Evolutionary conservation across 2,888 invertebrate genomes (phyloP).

Genomic region (Morinoia aosen): DNA sequence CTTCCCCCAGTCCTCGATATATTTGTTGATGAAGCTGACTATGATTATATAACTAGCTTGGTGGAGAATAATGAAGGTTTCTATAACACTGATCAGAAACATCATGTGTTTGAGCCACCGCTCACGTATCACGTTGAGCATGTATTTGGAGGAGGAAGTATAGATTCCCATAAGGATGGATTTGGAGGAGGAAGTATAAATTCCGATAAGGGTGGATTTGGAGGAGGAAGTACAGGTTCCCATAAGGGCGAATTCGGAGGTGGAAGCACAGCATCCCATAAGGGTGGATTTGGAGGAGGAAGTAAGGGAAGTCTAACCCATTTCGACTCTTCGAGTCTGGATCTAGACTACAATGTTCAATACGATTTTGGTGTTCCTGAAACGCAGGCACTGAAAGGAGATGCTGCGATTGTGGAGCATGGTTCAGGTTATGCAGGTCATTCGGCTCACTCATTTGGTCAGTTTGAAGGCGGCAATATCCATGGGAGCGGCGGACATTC

Average conservation of each 20-base stretch:
- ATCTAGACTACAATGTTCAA: conserved; percentile 38
- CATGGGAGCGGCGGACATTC: not conserved
- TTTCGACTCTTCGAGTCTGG: conserved; percentile 1
- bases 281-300: not conserved
- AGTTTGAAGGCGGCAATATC: not conserved
- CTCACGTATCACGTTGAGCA: not conserved
- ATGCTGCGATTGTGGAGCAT: conserved; percentile 6
- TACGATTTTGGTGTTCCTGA: conserved; percentile 29
- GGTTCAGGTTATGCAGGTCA: not conserved
- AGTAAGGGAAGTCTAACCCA: not conserved
- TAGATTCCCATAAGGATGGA: not conserved
- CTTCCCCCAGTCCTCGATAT: not conserved
- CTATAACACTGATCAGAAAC: not conserved
- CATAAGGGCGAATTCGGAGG: not conserved
- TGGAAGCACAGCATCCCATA: not conserved
- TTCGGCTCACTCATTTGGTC: not conserved
- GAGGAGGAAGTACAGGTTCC: not conserved
- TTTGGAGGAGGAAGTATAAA: not conserved
- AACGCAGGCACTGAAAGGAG: conserved; percentile 18
- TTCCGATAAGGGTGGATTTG: not conserved
- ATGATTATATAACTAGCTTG: not conserved
- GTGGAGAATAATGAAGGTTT: not conserved
- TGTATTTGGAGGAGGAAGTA: not conserved
- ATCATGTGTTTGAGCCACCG: not conserved
- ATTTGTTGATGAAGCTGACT: not conserved